phyloP scores from a whole-genome alignment of 2,113 vertebrate genomes.

The Pterocles burchelli region DNA sequence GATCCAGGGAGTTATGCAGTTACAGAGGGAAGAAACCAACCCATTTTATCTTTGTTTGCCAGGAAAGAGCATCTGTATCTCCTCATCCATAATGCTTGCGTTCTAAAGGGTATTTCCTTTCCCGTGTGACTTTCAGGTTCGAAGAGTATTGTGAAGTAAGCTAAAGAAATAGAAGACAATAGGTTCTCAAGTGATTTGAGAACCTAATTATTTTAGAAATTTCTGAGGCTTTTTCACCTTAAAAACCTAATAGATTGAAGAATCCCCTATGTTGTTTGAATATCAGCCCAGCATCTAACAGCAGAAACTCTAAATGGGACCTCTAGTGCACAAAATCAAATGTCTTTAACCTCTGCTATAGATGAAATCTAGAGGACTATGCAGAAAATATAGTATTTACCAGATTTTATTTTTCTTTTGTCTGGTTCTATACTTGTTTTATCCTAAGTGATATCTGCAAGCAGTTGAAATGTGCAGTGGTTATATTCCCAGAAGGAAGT shows the following conservation, averaged over 20 bases:
- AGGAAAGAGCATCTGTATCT: background rate
- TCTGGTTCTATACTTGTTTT: background rate
- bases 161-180: background rate
- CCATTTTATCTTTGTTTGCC: background rate
- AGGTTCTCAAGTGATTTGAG: background rate
- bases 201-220: background rate
- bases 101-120: background rate
- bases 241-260: background rate
- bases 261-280: background rate
- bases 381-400: background rate
- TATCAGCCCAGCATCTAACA: background rate
- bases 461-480: background rate
- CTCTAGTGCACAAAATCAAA: background rate
- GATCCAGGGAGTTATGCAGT: background rate
- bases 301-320: background rate
- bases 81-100: background rate
- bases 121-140: background rate
- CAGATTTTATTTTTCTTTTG: background rate
- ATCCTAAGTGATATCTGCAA: background rate
- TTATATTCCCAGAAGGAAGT: conserved; percentile 32
- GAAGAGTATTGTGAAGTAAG: background rate
- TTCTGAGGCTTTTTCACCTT: background rate
- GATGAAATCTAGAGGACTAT: background rate
- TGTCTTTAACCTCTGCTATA: background rate
- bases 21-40: background rate